Percentiles rank a stretch among this genome's conserved stretches.
Conservation (phyloP, 1,140 invertebrate species). For the Eumaeus atala region DNA sequence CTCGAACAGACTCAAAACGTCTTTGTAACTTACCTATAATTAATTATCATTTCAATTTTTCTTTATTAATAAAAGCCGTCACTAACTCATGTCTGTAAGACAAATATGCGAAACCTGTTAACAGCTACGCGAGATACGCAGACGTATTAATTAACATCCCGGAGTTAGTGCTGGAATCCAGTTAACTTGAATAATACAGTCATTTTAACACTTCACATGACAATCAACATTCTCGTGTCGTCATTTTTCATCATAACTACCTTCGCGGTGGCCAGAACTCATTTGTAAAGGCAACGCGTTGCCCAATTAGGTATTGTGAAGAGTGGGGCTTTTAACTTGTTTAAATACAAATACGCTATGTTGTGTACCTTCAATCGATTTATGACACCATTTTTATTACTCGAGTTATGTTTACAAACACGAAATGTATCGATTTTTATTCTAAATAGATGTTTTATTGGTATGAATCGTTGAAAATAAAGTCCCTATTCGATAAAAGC, state of each 20-base stretch:
- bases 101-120: constrained; percentile 2
- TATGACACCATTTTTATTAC: no score
- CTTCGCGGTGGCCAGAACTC: constrained; percentile 11
- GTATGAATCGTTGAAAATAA: no score
- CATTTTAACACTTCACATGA: constrained; percentile 19
- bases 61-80: not conserved
- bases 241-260: constrained; percentile 16
- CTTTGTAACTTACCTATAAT: no score
- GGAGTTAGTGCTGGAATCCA: constrained; percentile 1
- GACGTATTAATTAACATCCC: not conserved
- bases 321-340: constrained; percentile 5
- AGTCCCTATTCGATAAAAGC: no score
- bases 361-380: not conserved
- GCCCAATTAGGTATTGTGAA: constrained; percentile 13
- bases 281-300: constrained; percentile 17
- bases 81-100: constrained; percentile 1
- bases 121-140: constrained; percentile 4
- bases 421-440: no score
- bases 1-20: no score
- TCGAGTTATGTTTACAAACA: no score
- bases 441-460: no score
- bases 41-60: not conserved
- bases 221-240: constrained; percentile 18
- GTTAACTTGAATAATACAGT: constrained; percentile 13
- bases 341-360: not conserved